A percentile compares a stretch with the other conserved stretches of the same genome.
Conservation (phyloP, 2,113 vertebrate genomes). For the Mormyrus iriodes region DNA sequence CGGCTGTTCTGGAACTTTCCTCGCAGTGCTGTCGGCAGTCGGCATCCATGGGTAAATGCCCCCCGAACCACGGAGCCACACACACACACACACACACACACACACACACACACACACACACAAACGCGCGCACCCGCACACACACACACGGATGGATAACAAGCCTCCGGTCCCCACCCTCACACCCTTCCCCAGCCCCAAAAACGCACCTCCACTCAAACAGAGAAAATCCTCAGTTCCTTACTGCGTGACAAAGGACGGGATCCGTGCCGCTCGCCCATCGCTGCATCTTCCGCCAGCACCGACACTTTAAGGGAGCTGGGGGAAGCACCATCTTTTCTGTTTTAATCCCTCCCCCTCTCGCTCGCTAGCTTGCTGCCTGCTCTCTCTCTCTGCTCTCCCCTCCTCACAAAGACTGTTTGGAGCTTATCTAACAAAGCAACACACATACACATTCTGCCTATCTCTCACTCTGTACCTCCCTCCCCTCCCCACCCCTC, state of each 20-base stretch:
- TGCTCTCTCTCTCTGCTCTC: slow-evolving; percentile 16
- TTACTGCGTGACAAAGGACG: slow-evolving; percentile 63
- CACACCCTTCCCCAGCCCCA: background rate
- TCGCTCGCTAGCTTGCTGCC: slow-evolving; percentile 16
- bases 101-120: slow-evolving; percentile 26
- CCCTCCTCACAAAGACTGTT: slow-evolving; percentile 52
- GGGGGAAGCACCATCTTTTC: slow-evolving; percentile 57
- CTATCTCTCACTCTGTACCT: slow-evolving; percentile 43
- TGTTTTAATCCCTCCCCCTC: slow-evolving; percentile 24
- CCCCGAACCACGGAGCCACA: background rate
- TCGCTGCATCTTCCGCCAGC: slow-evolving; percentile 59
- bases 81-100: background rate
- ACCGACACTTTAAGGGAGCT: slow-evolving; percentile 40
- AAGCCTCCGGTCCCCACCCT: slow-evolving; percentile 31
- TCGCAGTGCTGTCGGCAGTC: background rate
- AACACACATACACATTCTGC: slow-evolving; percentile 49
- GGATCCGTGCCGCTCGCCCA: slow-evolving; percentile 55
- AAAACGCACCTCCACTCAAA: slow-evolving; percentile 31
- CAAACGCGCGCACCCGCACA: slow-evolving; percentile 27
- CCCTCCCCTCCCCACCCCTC: slow-evolving; percentile 45
- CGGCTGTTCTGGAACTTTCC: background rate
- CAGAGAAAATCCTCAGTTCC: slow-evolving; percentile 50
- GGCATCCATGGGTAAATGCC: background rate
- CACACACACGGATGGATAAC: slow-evolving; percentile 41
- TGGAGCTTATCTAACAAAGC: slow-evolving; percentile 70